Percentiles rank a stretch among this genome's conserved stretches.
These are phyloP conservation scores for Epirrhoe tristata DNA, from an alignment of 2,888 invertebrate genomes.

Conservation along the genomic window DNA sequence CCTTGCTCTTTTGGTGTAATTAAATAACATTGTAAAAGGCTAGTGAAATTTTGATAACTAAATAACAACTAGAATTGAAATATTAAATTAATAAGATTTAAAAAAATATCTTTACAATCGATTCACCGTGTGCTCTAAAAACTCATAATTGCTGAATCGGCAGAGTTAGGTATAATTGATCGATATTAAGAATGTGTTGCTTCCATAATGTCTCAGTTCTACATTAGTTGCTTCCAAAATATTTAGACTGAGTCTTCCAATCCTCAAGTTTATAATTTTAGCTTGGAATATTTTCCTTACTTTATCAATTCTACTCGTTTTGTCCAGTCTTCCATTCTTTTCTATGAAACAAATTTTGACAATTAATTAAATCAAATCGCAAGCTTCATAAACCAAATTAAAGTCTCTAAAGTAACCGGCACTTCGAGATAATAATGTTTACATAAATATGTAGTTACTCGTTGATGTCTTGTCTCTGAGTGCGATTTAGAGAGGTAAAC, in stretches of 20 bases:
- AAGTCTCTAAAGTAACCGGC: neutral
- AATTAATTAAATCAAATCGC: neutral
- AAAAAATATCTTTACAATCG: slow-evolving; percentile 55
- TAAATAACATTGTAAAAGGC: slow-evolving; percentile 81
- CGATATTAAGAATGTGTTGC: neutral
- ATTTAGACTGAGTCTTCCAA: neutral
- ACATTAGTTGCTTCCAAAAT: neutral
- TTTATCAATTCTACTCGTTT: neutral
- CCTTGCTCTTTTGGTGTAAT: slow-evolving; percentile 79
- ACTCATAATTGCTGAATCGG: slow-evolving; percentile 27
- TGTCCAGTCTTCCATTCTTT: slow-evolving; percentile 10
- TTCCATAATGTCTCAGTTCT: neutral
- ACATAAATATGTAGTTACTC: too few species aligned
- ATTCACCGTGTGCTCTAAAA: slow-evolving; percentile 45
- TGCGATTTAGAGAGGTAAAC: neutral
- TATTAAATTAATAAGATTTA: slow-evolving; percentile 72
- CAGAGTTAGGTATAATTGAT: neutral
- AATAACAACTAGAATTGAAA: slow-evolving; percentile 80
- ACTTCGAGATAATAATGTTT: too few species aligned
- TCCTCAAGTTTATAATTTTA: neutral
- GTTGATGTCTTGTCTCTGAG: neutral
- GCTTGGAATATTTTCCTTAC: slow-evolving; percentile 1
- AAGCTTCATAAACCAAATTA: too few species aligned
- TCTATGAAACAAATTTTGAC: neutral
- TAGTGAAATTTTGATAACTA: slow-evolving; percentile 85